A percentile compares a stretch with the other conserved stretches of the same genome.
phyloP scores from a whole-genome alignment of 2,888 invertebrate species.

The Oscheius onirici region DNA sequence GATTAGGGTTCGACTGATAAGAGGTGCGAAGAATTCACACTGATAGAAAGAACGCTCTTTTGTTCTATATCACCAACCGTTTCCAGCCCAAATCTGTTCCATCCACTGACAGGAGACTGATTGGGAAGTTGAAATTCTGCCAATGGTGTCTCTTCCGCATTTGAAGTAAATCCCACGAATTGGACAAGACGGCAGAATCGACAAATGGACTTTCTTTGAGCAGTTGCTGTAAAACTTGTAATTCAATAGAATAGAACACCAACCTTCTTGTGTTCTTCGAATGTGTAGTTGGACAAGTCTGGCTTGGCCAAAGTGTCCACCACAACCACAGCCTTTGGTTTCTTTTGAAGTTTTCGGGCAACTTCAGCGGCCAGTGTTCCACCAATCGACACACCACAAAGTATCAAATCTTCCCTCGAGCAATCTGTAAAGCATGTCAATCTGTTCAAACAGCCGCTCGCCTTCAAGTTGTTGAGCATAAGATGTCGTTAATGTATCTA shows the following conservation, averaged over 20 bases:
- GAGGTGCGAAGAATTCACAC: too few relatives aligned
- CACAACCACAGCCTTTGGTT: constrained; percentile 14
- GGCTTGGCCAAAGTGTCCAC: constrained; percentile 18
- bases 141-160: constrained; percentile 13
- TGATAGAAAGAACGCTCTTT: too few relatives aligned
- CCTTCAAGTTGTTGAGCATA: constrained; percentile 18
- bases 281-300: not conserved
- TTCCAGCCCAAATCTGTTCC: constrained; percentile 53
- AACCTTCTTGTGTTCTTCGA: constrained; percentile 33
- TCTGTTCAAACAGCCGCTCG: not conserved
- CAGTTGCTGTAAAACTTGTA: not conserved
- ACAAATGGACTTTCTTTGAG: not conserved
- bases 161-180: constrained; percentile 31
- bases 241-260: not conserved
- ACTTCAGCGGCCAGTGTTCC: constrained; percentile 46
- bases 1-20: too few relatives aligned
- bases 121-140: not conserved
- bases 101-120: constrained; percentile 43
- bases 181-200: not conserved
- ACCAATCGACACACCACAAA: constrained; percentile 52
- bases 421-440: not conserved
- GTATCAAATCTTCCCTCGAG: constrained; percentile 15
- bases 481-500: not conserved
- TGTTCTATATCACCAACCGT: constrained; percentile 22
- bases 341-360: not conserved